Conservation (phyloP, 1,140 invertebrate genomes). For the Brachionus rotundiformis region DNA sequence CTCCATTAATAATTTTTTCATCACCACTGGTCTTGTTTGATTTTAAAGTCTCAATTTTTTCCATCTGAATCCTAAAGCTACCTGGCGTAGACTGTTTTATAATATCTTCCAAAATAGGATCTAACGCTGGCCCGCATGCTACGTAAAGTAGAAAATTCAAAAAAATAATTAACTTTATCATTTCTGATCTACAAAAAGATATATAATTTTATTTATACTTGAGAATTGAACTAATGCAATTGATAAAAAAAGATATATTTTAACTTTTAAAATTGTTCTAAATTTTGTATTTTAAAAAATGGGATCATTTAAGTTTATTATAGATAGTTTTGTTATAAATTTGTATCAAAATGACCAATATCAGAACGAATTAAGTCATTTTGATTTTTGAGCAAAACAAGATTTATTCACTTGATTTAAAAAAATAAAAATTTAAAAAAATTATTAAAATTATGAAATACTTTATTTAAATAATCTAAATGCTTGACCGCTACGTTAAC, state of each 20-base stretch:
- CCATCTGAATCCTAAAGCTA: not conserved
- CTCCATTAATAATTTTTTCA: not conserved
- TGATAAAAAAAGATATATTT: too few relatives aligned
- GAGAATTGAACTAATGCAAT: not conserved
- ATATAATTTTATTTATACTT: not conserved
- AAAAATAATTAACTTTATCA: not conserved
- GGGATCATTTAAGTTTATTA: not conserved
- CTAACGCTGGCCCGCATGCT: not conserved
- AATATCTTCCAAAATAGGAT: not conserved
- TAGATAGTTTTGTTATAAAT: too few relatives aligned
- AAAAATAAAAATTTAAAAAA: too few relatives aligned
- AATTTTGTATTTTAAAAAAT: not conserved
- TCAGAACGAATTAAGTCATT: too few relatives aligned
- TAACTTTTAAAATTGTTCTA: not conserved
- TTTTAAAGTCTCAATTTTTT: not conserved
- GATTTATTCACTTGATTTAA: too few relatives aligned
- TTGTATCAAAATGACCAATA: too few relatives aligned
- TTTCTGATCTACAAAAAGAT: not conserved
- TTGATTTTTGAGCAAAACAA: too few relatives aligned
- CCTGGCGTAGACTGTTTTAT: not conserved
- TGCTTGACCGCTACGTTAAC: too few relatives aligned
- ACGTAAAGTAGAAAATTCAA: not conserved
- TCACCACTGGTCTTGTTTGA: not conserved
- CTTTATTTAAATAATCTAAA: too few relatives aligned
- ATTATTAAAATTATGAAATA: too few relatives aligned